Evolutionary conservation across 2,888 invertebrate genomes (phyloP).

Genomic region (Chalcosyrphus nemorum): DNA sequence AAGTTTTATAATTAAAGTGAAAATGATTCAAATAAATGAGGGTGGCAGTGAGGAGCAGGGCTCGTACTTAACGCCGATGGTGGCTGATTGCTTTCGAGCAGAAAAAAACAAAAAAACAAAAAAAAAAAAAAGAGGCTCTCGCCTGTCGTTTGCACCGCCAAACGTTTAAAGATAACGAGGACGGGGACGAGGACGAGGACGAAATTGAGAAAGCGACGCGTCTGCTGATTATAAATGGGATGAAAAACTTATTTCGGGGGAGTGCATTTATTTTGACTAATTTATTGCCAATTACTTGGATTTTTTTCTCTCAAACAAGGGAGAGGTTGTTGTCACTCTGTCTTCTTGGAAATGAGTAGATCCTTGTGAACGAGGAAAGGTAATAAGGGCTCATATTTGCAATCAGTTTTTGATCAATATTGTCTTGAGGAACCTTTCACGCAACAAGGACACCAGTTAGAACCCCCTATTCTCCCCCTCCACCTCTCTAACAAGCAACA

Average conservation of each 20-base stretch:
- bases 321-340: too few relatives aligned
- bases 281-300: slow-evolving; percentile 3
- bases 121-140: background rate
- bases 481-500: too few relatives aligned
- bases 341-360: too few relatives aligned
- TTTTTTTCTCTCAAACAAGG: too few relatives aligned
- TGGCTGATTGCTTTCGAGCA: background rate
- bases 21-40: slow-evolving; percentile 50
- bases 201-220: background rate
- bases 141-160: slow-evolving; percentile 13
- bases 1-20: slow-evolving; percentile 64
- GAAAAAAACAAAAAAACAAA: too few relatives aligned
- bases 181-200: too few relatives aligned
- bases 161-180: slow-evolving; percentile 8
- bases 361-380: too few relatives aligned
- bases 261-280: background rate
- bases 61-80: background rate
- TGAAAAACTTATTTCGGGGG: background rate
- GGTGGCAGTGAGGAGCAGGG: background rate
- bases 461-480: too few relatives aligned
- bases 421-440: too few relatives aligned
- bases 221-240: slow-evolving; percentile 12
- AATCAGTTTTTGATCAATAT: too few relatives aligned
- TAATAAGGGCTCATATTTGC: too few relatives aligned
- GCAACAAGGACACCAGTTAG: too few relatives aligned